Conservation (phyloP, 2,888 invertebrate species). For the Strigamia maritima region DNA sequence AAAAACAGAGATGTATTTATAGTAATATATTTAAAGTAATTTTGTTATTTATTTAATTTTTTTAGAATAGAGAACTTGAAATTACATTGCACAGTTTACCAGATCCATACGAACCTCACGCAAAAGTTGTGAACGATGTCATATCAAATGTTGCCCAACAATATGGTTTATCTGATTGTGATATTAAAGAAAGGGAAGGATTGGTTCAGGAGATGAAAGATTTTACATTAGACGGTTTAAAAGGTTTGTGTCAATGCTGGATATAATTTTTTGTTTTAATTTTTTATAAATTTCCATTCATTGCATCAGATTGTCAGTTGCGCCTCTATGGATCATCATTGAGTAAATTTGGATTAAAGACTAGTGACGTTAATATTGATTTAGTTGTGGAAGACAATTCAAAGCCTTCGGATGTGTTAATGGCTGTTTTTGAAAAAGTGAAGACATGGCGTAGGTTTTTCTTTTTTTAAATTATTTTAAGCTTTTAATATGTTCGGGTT, state of each 20-base stretch:
- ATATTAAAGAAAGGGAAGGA: slow-evolving; percentile 46
- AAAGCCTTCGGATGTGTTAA: slow-evolving; percentile 44
- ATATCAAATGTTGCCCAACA: slow-evolving; percentile 46
- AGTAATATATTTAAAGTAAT: not conserved
- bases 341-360: slow-evolving; percentile 52
- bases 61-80: slow-evolving; percentile 47
- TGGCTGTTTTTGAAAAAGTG: slow-evolving; percentile 43
- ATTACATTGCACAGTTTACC: slow-evolving; percentile 48
- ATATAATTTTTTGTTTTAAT: not conserved
- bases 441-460: slow-evolving; percentile 34
- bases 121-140: slow-evolving; percentile 47
- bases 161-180: slow-evolving; percentile 48
- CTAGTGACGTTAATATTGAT: slow-evolving; percentile 54
- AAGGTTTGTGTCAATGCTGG: not conserved
- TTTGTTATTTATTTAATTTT: not conserved
- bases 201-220: slow-evolving; percentile 46
- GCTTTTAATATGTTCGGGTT: not conserved
- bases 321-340: slow-evolving; percentile 54
- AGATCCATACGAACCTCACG: slow-evolving; percentile 48
- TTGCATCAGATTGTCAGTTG: slow-evolving; percentile 45
- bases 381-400: slow-evolving; percentile 46
- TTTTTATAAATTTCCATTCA: slow-evolving; percentile 15
- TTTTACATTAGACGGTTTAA: slow-evolving; percentile 40
- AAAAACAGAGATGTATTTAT: not conserved
- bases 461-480: not conserved